phyloP scores from a whole-genome alignment of 2,888 invertebrate genomes.

The Platycheirus rosarum region DNA sequence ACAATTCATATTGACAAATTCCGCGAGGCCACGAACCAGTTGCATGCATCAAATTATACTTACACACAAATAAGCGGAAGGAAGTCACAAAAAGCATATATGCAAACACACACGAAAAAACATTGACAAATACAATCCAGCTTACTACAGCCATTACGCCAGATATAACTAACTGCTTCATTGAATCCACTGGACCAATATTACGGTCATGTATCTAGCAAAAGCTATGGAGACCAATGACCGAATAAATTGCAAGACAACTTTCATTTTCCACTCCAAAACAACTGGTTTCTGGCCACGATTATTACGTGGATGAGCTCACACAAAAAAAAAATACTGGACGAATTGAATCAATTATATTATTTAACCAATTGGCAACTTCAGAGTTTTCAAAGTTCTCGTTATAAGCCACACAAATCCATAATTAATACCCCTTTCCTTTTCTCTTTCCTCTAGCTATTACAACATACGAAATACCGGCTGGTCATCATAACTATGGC shows the following conservation, averaged over 20 bases:
- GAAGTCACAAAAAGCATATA: slow-evolving; percentile 41
- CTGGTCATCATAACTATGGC: slow-evolving; percentile 81
- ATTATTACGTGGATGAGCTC: slow-evolving; percentile 42
- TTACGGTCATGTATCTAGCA: slow-evolving; percentile 28
- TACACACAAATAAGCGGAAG: slow-evolving; percentile 45
- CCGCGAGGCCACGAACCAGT: not conserved
- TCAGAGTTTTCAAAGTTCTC: slow-evolving; percentile 12
- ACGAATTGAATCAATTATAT: slow-evolving; percentile 48
- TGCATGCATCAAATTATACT: not conserved
- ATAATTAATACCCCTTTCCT: slow-evolving; percentile 12
- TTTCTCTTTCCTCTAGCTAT: slow-evolving; percentile 78
- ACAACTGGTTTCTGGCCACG: slow-evolving; percentile 34
- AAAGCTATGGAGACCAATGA: slow-evolving; percentile 54
- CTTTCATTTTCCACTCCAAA: slow-evolving; percentile 64
- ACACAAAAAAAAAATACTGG: slow-evolving; percentile 1
- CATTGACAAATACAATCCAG: not conserved
- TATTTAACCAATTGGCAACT: slow-evolving; percentile 39
- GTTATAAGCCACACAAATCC: not conserved
- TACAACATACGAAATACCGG: slow-evolving; percentile 81
- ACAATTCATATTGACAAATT: too few relatives aligned
- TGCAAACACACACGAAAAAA: slow-evolving; percentile 16
- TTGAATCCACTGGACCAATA: slow-evolving; percentile 24
- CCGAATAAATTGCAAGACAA: slow-evolving; percentile 60
- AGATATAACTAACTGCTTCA: slow-evolving; percentile 3
- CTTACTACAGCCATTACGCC: not conserved